Percentiles rank a stretch among this genome's conserved stretches.
Conservation (phyloP, 1,140 invertebrate species). For the Oncopeltus fasciatus region DNA sequence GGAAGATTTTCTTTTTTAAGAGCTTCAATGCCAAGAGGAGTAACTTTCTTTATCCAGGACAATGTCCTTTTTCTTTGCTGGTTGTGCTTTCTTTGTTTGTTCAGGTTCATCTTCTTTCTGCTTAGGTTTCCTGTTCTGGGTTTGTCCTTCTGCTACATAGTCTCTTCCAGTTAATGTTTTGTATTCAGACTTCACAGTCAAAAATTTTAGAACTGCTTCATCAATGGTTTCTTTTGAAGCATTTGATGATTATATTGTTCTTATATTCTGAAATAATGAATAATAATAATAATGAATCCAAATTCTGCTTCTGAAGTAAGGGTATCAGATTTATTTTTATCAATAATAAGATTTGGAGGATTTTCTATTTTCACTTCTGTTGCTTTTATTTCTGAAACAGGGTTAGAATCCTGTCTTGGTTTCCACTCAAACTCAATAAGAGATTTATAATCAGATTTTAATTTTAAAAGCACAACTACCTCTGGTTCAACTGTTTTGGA, state of each 20-base stretch:
- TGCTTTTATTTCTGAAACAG: conserved; percentile 32
- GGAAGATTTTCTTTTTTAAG: conserved; percentile 85
- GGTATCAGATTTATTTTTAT: not conserved
- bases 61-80: conserved; percentile 23
- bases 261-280: conserved; percentile 53
- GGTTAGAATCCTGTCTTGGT: conserved; percentile 22
- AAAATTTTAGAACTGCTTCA: conserved; percentile 53
- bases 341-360: not conserved
- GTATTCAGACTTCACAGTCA: conserved; percentile 64
- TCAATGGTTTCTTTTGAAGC: conserved; percentile 42
- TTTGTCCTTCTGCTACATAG: conserved; percentile 27
- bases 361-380: conserved; percentile 57
- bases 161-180: conserved; percentile 58
- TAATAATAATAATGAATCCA: conserved; percentile 34
- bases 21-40: conserved; percentile 81
- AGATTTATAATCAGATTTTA: not conserved
- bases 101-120: conserved; percentile 25
- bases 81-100: conserved; percentile 21
- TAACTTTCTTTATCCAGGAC: conserved; percentile 52
- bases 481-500: not conserved
- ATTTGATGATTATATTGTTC: conserved; percentile 49
- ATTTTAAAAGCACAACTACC: not conserved
- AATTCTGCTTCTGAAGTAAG: conserved; percentile 10
- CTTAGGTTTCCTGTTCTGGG: conserved; percentile 31
- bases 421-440: conserved; percentile 47